Evolutionary conservation across 2,888 invertebrate genomes (phyloP).

Genomic region (Junonia oenone): DNA sequence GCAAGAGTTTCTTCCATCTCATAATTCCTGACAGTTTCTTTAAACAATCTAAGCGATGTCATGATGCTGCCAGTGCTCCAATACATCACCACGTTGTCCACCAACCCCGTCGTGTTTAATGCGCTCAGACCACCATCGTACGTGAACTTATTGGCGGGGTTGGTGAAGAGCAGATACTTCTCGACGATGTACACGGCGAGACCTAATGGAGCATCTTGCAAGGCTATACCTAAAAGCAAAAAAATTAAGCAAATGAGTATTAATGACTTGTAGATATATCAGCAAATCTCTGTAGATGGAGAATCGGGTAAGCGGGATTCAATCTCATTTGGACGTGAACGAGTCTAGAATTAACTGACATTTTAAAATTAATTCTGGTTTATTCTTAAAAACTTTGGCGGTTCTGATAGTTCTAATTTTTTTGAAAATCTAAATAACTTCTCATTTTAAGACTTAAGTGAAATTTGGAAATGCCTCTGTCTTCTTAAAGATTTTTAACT

Average conservation of each 20-base stretch:
- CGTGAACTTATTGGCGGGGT: constrained; percentile 67
- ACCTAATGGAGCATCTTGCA: constrained; percentile 89
- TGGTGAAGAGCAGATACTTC: constrained; percentile 86
- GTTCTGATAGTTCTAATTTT: too few relatives aligned
- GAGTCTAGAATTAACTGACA: too few relatives aligned
- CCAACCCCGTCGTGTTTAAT: constrained; percentile 50
- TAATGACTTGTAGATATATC: too few relatives aligned
- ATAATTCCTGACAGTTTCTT: constrained; percentile 73
- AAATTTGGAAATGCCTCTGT: too few relatives aligned
- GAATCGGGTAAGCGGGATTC: too few relatives aligned
- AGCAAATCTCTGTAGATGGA: too few relatives aligned
- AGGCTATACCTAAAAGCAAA: constrained; percentile 79
- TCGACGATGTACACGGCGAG: constrained; percentile 93
- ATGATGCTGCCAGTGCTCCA: constrained; percentile 74
- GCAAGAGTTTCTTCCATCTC: constrained; percentile 49
- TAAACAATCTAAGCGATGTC: constrained; percentile 78
- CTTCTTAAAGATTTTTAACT: too few relatives aligned
- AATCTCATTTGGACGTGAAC: too few relatives aligned
- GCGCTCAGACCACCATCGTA: constrained; percentile 82
- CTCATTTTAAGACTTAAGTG: too few relatives aligned
- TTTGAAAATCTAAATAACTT: too few relatives aligned
- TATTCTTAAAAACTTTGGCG: too few relatives aligned
- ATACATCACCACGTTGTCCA: constrained; percentile 79
- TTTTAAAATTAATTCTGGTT: too few relatives aligned
- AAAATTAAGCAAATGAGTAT: background rate